Percentiles rank a stretch among this genome's conserved stretches.
These are phyloP conservation scores for Gonioctena quinquepunctata DNA, from an alignment of 1,140 invertebrate genomes.

Conservation along the genomic window DNA sequence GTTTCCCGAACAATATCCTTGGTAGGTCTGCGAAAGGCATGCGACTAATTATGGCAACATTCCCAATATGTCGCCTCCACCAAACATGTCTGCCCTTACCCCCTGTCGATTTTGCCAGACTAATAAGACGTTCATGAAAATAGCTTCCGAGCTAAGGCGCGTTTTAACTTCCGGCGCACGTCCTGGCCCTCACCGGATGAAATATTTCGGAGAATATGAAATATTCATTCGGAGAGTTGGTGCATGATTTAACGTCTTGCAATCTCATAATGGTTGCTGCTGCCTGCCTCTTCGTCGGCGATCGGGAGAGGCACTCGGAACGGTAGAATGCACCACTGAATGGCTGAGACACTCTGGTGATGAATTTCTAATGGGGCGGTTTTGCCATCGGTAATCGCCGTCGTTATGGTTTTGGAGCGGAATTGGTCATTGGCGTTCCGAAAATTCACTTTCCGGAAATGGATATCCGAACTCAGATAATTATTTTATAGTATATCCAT, in stretches of 20 bases:
- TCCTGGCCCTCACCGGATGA: background rate
- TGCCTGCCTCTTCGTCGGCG: background rate
- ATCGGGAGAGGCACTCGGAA: background rate
- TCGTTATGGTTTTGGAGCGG: background rate
- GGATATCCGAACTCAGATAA: too few species aligned
- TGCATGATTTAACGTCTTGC: conserved; percentile 3
- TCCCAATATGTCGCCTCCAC: too few species aligned
- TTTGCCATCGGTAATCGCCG: background rate
- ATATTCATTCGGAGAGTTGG: conserved; percentile 2
- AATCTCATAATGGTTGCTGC: background rate
- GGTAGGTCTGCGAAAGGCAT: too few species aligned
- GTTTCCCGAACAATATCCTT: too few species aligned
- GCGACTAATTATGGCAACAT: too few species aligned
- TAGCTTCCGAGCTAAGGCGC: background rate
- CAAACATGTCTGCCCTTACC: too few species aligned
- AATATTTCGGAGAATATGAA: conserved; percentile 6
- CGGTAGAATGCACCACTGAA: background rate
- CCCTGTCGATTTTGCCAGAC: background rate
- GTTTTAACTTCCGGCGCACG: conserved; percentile 3
- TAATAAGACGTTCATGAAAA: background rate
- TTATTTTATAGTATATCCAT: too few species aligned
- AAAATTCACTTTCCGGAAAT: too few species aligned
- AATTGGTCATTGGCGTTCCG: too few species aligned
- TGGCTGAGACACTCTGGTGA: background rate
- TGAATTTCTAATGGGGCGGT: background rate